Evolutionary conservation across 2,888 invertebrate genomes (phyloP), one percentile per base, ranked within the genome.

Genomic region (Oxycera nigricornis): DNA sequence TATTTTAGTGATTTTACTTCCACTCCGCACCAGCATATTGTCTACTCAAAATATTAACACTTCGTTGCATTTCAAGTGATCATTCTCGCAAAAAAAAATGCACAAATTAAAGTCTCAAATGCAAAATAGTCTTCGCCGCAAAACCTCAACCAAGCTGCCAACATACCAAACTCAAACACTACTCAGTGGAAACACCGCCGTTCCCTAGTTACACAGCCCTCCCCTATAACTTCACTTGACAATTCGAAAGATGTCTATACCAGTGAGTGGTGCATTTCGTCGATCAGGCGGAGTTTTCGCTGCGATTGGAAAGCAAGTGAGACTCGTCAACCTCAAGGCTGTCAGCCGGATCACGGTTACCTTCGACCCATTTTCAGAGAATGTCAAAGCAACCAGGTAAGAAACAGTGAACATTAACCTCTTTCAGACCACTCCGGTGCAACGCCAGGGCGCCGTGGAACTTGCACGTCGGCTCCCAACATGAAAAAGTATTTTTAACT

Each of bases 281-380:
- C 88, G 90, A 79, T 91, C 92, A 0, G 88, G 87, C 24, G 94
- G 94, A 76, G 80, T 93, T 73, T 87, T 90, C 68, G 89, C 91
- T 80, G 93, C 94, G 55, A 91, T 94, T 79, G 86, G 85, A 68
- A 92, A 92, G 85, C 92, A 95, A 84, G 79, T 94, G 72, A 90
- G 87, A 82, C 80, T 83, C 77, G 84, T 95, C 9, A 93, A 92
- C 87, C 87, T 95, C 75, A 93, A 93, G 83, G 93, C 93, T 55
- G 92, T 93, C 0, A 91, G 92, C 80, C 89, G 90, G 84, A 89
- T 96, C 75, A 89, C 90, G 70, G 89, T 94, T 70, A 90, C 91
- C 85, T 95, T 95, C 82, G 95, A 96, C 86, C 95, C 96, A 2
- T 95, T 95, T 84, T 88, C 90, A 79, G 88, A 90, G 79, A 91